phyloP scores from a whole-genome alignment of 2,888 invertebrate genomes.

The Nephrocerus scutellatus region DNA sequence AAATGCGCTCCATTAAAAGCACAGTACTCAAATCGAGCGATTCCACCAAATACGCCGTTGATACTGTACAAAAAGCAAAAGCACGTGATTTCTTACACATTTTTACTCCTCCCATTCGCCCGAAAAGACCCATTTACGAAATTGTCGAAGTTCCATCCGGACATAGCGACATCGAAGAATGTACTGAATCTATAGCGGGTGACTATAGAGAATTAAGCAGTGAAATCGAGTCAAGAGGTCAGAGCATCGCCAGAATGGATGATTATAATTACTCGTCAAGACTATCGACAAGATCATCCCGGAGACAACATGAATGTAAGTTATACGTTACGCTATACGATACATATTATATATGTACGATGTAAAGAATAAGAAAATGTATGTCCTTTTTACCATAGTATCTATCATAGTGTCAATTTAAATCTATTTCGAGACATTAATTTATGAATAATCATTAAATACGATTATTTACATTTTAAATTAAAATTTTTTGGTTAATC shows the following conservation, averaged over 20 bases:
- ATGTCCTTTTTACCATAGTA: too few relatives aligned
- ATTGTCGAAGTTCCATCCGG: conserved; percentile 41
- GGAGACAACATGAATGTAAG: conserved; percentile 49
- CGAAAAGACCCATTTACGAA: conserved; percentile 43
- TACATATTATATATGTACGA: too few relatives aligned
- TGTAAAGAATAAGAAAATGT: too few relatives aligned
- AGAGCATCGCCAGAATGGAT: conserved; percentile 40
- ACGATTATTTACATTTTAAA: too few relatives aligned
- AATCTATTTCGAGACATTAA: too few relatives aligned
- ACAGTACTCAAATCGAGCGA: conserved; percentile 45
- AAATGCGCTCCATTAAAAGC: conserved; percentile 45
- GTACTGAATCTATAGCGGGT: conserved; percentile 38
- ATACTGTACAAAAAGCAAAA: conserved; percentile 47
- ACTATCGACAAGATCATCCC: conserved; percentile 56
- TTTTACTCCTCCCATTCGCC: conserved; percentile 43
- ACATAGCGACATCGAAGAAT: conserved; percentile 28
- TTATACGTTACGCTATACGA: too few relatives aligned
- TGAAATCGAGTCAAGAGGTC: conserved; percentile 36
- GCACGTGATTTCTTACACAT: conserved; percentile 47
- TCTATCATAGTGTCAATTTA: too few relatives aligned
- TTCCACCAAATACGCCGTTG: conserved; percentile 46
- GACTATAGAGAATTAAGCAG: conserved; percentile 40
- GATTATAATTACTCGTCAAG: conserved; percentile 47
- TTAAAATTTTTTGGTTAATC: too few relatives aligned
- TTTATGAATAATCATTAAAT: too few relatives aligned